Conservation (phyloP, 1,140 invertebrate genomes). For the Drosophila obscura region DNA sequence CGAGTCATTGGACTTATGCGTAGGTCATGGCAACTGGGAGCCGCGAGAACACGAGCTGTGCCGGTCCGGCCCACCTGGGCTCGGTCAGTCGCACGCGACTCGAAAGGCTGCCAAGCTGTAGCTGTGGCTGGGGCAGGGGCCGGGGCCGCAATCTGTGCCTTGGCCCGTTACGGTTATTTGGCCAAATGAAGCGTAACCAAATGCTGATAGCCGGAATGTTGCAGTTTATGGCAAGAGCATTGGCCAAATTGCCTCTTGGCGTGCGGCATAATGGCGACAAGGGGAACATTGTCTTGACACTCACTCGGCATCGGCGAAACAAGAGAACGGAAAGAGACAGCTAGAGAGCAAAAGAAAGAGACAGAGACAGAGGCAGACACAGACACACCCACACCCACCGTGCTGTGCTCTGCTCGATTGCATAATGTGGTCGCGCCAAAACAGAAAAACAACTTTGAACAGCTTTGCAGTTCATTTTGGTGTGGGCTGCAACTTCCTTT, state of each 20-base stretch:
- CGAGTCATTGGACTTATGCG: constrained; percentile 9
- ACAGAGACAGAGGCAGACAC: background rate
- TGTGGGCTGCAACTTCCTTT: constrained; percentile 45
- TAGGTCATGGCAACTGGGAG: constrained; percentile 26
- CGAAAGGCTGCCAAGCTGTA: background rate
- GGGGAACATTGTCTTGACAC: constrained; percentile 60
- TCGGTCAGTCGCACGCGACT: constrained; percentile 45
- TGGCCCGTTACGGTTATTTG: constrained; percentile 52
- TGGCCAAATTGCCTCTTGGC: constrained; percentile 72
- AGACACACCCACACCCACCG: constrained; percentile 5
- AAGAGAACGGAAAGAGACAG: background rate
- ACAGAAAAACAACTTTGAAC: constrained; percentile 57
- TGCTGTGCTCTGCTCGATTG: constrained; percentile 46
- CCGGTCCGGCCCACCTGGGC: constrained; percentile 16
- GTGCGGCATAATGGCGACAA: constrained; percentile 65
- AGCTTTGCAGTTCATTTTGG: constrained; percentile 70
- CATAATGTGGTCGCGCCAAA: constrained; percentile 64
- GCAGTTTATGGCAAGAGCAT: constrained; percentile 67
- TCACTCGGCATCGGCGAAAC: constrained; percentile 2
- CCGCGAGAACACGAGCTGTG: too few species aligned
- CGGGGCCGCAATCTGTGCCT: constrained; percentile 45
- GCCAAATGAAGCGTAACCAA: constrained; percentile 78
- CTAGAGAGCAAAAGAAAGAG: background rate
- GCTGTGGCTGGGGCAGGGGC: background rate
- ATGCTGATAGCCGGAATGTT: constrained; percentile 76